A percentile compares a stretch with the other conserved stretches of the same genome.
Evolutionary conservation across 2,797 vertebrate species (phyloP).

Genomic region (Peromyscus melanophrys): DNA sequence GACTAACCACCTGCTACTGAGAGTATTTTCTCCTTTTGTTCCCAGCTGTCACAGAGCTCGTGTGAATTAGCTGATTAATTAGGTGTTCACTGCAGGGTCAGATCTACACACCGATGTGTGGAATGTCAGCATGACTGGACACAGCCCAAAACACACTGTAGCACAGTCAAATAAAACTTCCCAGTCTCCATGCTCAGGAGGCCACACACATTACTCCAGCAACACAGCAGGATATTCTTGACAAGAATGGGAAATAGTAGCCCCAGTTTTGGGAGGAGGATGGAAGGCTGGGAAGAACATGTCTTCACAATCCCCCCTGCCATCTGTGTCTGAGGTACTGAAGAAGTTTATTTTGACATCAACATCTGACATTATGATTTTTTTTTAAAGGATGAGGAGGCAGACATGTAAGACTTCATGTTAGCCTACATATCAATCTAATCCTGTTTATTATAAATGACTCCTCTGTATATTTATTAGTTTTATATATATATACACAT

Average conservation of each 20-base stretch:
- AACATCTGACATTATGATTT: slow-evolving; percentile 77
- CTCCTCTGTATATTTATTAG: not conserved
- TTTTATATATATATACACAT: not conserved
- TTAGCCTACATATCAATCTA: slow-evolving; percentile 40
- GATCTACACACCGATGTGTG: not conserved
- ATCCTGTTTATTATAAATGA: slow-evolving; percentile 53
- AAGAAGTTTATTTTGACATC: slow-evolving; percentile 74
- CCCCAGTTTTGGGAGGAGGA: not conserved
- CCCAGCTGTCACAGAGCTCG: not conserved
- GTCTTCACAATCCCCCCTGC: slow-evolving; percentile 59
- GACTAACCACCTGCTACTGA: not conserved
- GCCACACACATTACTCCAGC: slow-evolving; percentile 66
- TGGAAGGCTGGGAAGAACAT: slow-evolving; percentile 43
- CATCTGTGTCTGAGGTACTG: slow-evolving; percentile 75
- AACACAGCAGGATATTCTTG: slow-evolving; percentile 79
- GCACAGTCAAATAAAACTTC: slow-evolving; percentile 67
- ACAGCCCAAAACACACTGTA: slow-evolving; percentile 69
- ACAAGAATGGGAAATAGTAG: slow-evolving; percentile 86
- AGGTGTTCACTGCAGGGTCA: not conserved
- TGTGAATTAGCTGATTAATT: slow-evolving; percentile 37
- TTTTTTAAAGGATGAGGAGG: slow-evolving; percentile 63
- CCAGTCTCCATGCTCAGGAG: not conserved
- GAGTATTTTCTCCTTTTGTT: slow-evolving; percentile 14
- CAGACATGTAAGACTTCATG: slow-evolving; percentile 66
- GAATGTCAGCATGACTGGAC: slow-evolving; percentile 31